Conservation (phyloP, 2,113 vertebrate genomes). For the Bucco capensis region DNA sequence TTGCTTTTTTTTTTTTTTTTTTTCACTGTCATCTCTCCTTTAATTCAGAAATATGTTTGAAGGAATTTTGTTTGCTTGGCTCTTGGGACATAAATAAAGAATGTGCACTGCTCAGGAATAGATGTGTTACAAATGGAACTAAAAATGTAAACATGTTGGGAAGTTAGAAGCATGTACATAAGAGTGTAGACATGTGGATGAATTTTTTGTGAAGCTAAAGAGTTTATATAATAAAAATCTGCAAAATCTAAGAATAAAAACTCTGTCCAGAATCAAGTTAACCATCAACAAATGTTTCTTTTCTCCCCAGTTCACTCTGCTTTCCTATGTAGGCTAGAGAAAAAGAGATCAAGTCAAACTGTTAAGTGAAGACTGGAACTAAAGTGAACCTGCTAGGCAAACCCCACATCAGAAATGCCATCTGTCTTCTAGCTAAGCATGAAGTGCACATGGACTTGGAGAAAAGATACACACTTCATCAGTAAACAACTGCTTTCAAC, state of each 20-base stretch:
- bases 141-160: neutral
- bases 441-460: neutral
- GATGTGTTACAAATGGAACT: neutral
- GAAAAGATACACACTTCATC: neutral
- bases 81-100: neutral
- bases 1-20: neutral
- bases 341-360: neutral
- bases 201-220: neutral
- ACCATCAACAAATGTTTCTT: neutral
- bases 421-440: neutral
- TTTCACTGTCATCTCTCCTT: neutral
- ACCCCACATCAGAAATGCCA: neutral
- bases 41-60: neutral
- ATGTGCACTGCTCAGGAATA: neutral
- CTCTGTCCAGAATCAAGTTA: neutral
- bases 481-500: neutral
- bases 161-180: neutral
- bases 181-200: neutral
- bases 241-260: neutral
- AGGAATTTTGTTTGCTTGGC: constrained; percentile 22
- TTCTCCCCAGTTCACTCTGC: neutral
- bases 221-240: neutral
- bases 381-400: neutral
- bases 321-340: neutral
- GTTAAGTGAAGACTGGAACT: neutral